Evolutionary conservation across 1,140 invertebrate species (phyloP), one percentile per base, ranked within the genome.

Genomic region (Calycopis cecrops): DNA sequence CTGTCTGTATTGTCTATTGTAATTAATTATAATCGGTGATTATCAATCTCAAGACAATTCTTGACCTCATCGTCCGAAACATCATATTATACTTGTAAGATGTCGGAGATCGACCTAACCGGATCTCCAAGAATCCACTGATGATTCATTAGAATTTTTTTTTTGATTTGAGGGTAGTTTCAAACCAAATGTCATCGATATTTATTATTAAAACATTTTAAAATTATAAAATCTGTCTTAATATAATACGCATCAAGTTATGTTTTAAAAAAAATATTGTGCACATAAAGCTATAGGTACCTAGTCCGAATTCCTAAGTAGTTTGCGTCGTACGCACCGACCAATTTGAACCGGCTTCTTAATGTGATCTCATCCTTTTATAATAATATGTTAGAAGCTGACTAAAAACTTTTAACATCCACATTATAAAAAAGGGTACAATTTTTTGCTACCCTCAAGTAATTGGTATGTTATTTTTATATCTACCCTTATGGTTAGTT

Each of bases 301-400:
- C 6, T 2, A 28, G 21, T 28, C 21, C 21, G 6, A 28, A 28
- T 3, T 6, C 21, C n/a, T n/a, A n/a, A n/a, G n/a, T n/a, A n/a
- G 21, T 28, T 28, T 28, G 21, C 6, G 2, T 28, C 21, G 21
- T 28, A 28, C 21, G 21, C 21, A 6, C 21, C 21, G 21, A 28
- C 21, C 21, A 44, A 37, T 37, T 1, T 44, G 12, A 44, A 44
- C 40, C 40, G 40, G 40, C 40, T 44, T 44, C 17, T 44, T 6
- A 16, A 4, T 14, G 7, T 44, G 40, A 44, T 44, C n/a, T 44
- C 40, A 44, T 17, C 16, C 14, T 59, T 55, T 28, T 28, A 28
- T 28, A 28, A 28, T 28, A 28, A 28, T 28, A 28, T 28, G 21
- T 28, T 28, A 28, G 2, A 28, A n/a, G n/a, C n/a, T n/a, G n/a